Evolutionary conservation across 2,113 vertebrate genomes (phyloP).

Genomic region (Suricata suricatta): DNA sequence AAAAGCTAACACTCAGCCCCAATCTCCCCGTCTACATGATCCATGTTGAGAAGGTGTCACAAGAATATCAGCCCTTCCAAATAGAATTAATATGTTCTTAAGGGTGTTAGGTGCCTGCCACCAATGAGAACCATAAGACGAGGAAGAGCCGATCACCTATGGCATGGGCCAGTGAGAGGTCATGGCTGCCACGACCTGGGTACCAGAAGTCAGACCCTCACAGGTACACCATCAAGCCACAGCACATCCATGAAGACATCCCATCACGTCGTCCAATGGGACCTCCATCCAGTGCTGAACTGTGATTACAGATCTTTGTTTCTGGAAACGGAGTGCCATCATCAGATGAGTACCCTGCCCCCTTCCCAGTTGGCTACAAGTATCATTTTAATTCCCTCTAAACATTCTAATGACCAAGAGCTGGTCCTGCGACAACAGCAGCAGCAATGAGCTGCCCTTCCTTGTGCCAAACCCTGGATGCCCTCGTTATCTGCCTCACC

Average conservation of each 20-base stretch:
- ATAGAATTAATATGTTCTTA: neutral
- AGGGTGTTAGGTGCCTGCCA: neutral
- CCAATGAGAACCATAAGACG: neutral
- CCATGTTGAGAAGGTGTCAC: neutral
- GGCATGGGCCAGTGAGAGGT: neutral
- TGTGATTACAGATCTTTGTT: neutral
- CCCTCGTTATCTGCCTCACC: neutral
- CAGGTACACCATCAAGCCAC: neutral
- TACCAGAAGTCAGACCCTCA: neutral
- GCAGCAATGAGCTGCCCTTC: neutral
- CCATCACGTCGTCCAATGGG: neutral
- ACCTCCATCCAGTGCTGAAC: neutral
- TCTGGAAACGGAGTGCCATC: neutral
- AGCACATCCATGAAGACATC: neutral
- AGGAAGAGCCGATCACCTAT: neutral
- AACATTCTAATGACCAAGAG: neutral
- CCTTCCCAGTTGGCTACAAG: neutral
- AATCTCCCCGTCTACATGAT: neutral
- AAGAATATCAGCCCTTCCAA: neutral
- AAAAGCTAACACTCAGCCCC: neutral
- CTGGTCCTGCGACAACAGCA: neutral
- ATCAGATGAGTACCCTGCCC: neutral
- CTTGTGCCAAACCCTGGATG: neutral
- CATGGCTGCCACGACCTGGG: neutral
- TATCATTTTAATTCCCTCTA: neutral